Conservation (phyloP, 2,797 vertebrate species). For the Pipistrellus kuhlii region DNA sequence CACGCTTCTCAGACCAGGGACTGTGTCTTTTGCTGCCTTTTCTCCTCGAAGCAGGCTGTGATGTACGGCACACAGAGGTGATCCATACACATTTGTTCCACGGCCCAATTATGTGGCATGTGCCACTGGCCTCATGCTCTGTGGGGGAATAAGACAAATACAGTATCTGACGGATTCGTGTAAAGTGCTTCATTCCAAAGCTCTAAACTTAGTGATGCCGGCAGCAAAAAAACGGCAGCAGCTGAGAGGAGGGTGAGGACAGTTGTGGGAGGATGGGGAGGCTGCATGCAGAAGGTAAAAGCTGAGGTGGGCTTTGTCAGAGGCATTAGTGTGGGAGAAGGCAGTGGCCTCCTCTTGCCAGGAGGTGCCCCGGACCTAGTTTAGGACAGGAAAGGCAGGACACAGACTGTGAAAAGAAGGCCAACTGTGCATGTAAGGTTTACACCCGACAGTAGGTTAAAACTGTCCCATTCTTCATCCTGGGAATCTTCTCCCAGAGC, state of each 20-base stretch:
- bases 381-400: neutral
- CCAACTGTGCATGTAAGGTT: neutral
- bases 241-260: neutral
- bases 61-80: neutral
- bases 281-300: neutral
- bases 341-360: neutral
- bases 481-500: neutral
- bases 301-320: neutral
- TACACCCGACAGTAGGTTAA: neutral
- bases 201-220: neutral
- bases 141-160: neutral
- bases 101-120: neutral
- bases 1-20: neutral
- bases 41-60: neutral
- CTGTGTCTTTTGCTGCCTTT: slow-evolving; percentile 1
- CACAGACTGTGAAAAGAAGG: neutral
- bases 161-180: fast-evolving
- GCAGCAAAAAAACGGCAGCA: neutral
- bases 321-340: neutral
- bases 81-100: neutral
- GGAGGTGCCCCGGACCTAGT: no score
- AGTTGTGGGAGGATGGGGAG: neutral
- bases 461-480: neutral
- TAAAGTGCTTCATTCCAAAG: neutral
- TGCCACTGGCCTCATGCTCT: neutral